A percentile compares a stretch with the other conserved stretches of the same genome.
Conservation (phyloP, 2,888 invertebrate species). For the Catocala sponsa region DNA sequence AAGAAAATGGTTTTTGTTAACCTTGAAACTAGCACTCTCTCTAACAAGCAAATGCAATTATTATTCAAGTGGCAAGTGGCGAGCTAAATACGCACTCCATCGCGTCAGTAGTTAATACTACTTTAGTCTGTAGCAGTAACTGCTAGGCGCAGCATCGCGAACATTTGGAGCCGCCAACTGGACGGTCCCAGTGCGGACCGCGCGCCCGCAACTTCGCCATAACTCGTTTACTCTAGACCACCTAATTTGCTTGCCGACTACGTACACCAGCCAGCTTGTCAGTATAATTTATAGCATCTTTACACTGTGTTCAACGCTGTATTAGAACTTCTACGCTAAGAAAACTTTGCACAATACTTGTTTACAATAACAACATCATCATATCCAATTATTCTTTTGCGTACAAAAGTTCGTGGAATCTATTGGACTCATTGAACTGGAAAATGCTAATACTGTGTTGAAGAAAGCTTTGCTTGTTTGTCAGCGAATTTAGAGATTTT, state of each 20-base stretch:
- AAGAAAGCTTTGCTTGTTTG: conserved; percentile 2
- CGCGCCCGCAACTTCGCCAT: conserved; percentile 71
- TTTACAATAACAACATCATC: conserved; percentile 33
- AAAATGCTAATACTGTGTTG: conserved; percentile 8
- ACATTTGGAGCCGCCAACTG: conserved; percentile 53
- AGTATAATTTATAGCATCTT: conserved; percentile 72
- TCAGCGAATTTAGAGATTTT: conserved; percentile 2
- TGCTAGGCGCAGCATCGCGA: conserved; percentile 47
- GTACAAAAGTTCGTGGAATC: not conserved
- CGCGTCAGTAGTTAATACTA: conserved; percentile 51
- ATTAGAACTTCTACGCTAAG: conserved; percentile 37
- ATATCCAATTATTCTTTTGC: conserved; percentile 26
- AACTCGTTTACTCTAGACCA: conserved; percentile 80
- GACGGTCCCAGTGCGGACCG: conserved; percentile 64
- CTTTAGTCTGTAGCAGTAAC: conserved; percentile 51
- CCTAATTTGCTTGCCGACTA: conserved; percentile 78
- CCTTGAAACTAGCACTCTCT: conserved; percentile 20
- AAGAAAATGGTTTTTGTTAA: not conserved
- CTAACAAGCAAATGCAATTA: conserved; percentile 38
- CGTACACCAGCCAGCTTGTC: conserved; percentile 72
- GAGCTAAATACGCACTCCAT: conserved; percentile 45
- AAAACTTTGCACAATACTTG: conserved; percentile 15
- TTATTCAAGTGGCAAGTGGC: conserved; percentile 42
- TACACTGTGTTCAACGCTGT: conserved; percentile 52
- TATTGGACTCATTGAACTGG: conserved; percentile 3